Conservation (phyloP, 2,797 vertebrate genomes). For the Lepidocolaptes lacrymiger region DNA sequence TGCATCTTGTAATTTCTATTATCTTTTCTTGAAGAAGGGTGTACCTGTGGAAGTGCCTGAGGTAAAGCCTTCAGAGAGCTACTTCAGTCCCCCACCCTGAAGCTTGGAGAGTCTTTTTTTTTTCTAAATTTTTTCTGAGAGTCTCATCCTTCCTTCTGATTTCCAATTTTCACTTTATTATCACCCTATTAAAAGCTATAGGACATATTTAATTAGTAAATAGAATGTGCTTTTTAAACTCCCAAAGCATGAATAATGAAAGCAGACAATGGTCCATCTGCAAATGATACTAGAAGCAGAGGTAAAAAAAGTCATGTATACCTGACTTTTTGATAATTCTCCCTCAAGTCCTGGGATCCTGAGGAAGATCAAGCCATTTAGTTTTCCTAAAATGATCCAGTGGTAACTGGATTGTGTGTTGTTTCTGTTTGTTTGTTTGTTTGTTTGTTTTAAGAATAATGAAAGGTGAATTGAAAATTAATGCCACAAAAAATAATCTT, state of each 20-base stretch:
- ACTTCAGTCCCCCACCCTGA: accelerated
- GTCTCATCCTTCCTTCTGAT: accelerated
- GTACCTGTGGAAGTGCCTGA: background rate
- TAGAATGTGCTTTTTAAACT: background rate
- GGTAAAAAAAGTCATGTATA: background rate
- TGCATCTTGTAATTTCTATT: background rate
- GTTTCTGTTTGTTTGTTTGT: background rate
- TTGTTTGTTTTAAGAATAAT: background rate
- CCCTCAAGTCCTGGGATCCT: background rate
- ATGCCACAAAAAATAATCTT: background rate
- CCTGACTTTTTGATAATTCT: background rate
- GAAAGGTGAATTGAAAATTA: background rate
- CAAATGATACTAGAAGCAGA: background rate
- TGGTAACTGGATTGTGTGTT: background rate
- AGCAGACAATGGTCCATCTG: background rate
- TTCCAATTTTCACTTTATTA: background rate
- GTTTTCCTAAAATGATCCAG: background rate
- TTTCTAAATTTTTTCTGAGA: background rate
- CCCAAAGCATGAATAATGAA: background rate
- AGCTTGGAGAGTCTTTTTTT: background rate
- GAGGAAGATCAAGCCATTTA: background rate
- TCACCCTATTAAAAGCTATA: background rate
- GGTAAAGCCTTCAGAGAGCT: background rate
- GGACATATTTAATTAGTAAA: background rate
- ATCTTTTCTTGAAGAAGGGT: background rate